Evolutionary conservation across 2,888 invertebrate species (phyloP).

Genomic region (Thyatira batis): DNA sequence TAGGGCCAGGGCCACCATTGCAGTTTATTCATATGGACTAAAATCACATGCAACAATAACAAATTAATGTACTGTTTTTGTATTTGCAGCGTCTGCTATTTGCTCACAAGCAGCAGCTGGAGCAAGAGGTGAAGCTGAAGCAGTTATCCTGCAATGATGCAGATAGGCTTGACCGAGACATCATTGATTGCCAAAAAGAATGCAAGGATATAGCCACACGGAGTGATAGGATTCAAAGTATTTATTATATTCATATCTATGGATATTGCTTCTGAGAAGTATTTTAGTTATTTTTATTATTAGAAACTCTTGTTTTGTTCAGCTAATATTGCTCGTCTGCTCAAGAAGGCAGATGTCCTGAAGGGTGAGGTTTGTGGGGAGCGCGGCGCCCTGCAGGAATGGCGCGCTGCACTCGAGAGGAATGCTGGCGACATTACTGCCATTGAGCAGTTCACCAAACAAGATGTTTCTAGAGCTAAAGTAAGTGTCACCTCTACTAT

Average conservation of each 20-base stretch:
- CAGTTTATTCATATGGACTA: no score
- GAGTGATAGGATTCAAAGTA: slow-evolving; percentile 52
- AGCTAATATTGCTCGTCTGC: slow-evolving; percentile 78
- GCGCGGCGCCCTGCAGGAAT: slow-evolving; percentile 85
- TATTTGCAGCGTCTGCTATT: slow-evolving; percentile 83
- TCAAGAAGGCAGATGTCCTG: slow-evolving; percentile 83
- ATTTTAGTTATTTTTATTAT: no score
- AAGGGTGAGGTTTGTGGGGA: slow-evolving; percentile 87
- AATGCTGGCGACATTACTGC: slow-evolving; percentile 86
- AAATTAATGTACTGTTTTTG: no score
- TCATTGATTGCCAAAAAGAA: slow-evolving; percentile 71
- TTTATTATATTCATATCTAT: not conserved
- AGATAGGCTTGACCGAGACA: slow-evolving; percentile 70
- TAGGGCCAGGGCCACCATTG: no score
- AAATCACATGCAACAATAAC: no score
- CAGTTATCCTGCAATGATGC: slow-evolving; percentile 71
- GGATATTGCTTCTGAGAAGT: no score
- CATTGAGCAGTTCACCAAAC: slow-evolving; percentile 87
- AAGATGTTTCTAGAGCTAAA: slow-evolving; percentile 86
- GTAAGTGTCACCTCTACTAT: slow-evolving; percentile 34
- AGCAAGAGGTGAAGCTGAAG: slow-evolving; percentile 85
- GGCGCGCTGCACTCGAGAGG: slow-evolving; percentile 87
- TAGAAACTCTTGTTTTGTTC: no score
- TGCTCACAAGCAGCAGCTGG: slow-evolving; percentile 86
- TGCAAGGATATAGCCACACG: slow-evolving; percentile 66